Evolutionary conservation across 2,113 vertebrate genomes (phyloP).

Genomic region (Lepus europaeus): DNA sequence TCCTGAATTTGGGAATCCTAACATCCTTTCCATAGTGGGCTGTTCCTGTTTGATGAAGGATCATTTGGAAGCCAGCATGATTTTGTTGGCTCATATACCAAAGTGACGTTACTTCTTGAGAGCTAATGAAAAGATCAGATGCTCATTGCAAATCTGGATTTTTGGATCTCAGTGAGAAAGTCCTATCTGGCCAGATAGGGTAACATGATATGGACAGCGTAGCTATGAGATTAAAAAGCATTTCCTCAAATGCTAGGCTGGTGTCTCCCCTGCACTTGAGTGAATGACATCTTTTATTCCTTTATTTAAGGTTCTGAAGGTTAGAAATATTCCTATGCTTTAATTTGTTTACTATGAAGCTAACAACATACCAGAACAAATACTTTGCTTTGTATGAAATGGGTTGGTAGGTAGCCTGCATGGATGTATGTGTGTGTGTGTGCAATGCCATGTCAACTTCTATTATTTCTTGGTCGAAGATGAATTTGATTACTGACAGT

Average conservation of each 20-base stretch:
- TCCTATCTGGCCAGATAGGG: neutral
- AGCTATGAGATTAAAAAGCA: neutral
- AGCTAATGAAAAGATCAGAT: neutral
- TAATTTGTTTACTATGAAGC: neutral
- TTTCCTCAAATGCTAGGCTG: neutral
- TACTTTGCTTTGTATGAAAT: neutral
- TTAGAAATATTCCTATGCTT: neutral
- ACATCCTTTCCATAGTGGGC: neutral
- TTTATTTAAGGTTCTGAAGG: neutral
- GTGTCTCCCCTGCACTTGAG: neutral
- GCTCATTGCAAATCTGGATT: neutral
- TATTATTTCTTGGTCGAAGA: neutral
- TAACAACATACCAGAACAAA: neutral
- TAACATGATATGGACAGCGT: neutral
- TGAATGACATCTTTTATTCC: neutral
- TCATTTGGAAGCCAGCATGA: neutral
- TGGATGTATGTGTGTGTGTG: rapidly evolving
- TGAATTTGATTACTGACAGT: neutral
- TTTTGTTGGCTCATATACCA: neutral
- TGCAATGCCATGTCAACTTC: neutral
- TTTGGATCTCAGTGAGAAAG: constrained; percentile 5
- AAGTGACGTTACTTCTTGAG: neutral
- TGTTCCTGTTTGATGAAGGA: neutral
- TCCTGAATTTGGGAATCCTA: neutral
- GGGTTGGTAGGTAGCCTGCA: neutral